These are phyloP conservation scores for Epirrita christyi DNA, from an alignment of 2,888 invertebrate species.

Conservation along the genomic window DNA sequence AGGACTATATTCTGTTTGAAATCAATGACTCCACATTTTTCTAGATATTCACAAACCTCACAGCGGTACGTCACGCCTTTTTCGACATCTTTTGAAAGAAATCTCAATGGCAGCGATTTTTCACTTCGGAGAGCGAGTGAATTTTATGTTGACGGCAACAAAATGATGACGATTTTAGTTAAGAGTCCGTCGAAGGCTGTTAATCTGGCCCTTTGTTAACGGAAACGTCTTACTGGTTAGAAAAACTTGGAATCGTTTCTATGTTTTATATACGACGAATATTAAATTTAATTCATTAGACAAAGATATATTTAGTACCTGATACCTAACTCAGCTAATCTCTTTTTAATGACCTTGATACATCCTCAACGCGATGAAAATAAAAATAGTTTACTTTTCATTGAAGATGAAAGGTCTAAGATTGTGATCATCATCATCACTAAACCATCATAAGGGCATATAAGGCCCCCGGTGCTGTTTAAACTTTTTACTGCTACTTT, in stretches of 20 bases:
- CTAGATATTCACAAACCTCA: neutral
- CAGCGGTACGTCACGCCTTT: neutral
- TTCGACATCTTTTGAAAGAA: slow-evolving; percentile 35
- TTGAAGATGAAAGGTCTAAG: too few species aligned
- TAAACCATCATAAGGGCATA: too few species aligned
- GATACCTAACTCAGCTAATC: too few species aligned
- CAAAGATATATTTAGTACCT: too few species aligned
- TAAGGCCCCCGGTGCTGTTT: too few species aligned
- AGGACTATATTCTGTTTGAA: too few species aligned
- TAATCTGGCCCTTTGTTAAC: slow-evolving; percentile 29
- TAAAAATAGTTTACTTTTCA: too few species aligned
- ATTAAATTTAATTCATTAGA: neutral
- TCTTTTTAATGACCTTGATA: too few species aligned
- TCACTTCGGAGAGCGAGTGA: slow-evolving; percentile 61
- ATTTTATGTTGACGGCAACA: slow-evolving; percentile 46
- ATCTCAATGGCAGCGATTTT: slow-evolving; percentile 68
- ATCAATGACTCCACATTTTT: too few species aligned
- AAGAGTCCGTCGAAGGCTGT: slow-evolving; percentile 23
- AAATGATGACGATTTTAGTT: slow-evolving; percentile 32
- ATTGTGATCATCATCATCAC: too few species aligned
- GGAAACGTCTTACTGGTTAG: slow-evolving; percentile 13
- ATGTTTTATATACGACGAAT: neutral
- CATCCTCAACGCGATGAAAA: too few species aligned
- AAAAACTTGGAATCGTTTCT: neutral
- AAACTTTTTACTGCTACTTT: too few species aligned